Percentiles rank a stretch among this genome's conserved stretches.
These are phyloP conservation scores for Camponotus vicinus DNA, from an alignment of 1,140 invertebrate genomes.

Conservation along the genomic window DNA sequence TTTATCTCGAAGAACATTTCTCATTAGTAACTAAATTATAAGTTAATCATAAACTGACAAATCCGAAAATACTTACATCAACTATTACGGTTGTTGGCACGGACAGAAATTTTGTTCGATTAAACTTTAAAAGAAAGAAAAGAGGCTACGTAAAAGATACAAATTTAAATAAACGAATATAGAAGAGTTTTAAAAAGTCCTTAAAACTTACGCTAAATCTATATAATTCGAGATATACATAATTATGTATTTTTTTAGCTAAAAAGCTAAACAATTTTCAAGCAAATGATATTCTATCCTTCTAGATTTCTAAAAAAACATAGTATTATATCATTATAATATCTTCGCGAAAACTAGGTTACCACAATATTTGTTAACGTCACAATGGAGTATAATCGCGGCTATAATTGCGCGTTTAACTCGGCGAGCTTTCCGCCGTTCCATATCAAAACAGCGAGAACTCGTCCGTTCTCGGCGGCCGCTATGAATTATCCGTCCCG, in stretches of 20 bases:
- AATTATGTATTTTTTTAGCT: not conserved
- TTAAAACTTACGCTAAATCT: not conserved
- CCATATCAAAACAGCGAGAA: slow-evolving; percentile 55
- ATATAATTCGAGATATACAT: not conserved
- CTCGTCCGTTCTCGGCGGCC: slow-evolving; percentile 47
- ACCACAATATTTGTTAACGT: slow-evolving; percentile 20
- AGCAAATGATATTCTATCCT: not conserved
- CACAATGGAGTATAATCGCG: slow-evolving; percentile 30
- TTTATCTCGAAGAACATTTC: not conserved
- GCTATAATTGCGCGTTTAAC: slow-evolving; percentile 55
- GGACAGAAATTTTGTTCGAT: not conserved
- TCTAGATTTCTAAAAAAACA: not conserved
- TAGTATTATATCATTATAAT: not conserved
- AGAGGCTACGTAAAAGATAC: not conserved
- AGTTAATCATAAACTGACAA: not conserved
- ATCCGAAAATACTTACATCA: not conserved
- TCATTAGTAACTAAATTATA: not conserved
- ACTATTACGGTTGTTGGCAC: too few species aligned
- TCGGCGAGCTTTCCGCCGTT: slow-evolving; percentile 41
- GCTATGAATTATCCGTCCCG: slow-evolving; percentile 55
- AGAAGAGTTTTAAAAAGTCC: not conserved
- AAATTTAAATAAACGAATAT: not conserved
- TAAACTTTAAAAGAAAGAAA: not conserved
- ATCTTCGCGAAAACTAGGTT: not conserved
- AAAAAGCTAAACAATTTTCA: not conserved